Conservation (phyloP, 2,797 vertebrate species). For the Chaetodon trifasciatus region DNA sequence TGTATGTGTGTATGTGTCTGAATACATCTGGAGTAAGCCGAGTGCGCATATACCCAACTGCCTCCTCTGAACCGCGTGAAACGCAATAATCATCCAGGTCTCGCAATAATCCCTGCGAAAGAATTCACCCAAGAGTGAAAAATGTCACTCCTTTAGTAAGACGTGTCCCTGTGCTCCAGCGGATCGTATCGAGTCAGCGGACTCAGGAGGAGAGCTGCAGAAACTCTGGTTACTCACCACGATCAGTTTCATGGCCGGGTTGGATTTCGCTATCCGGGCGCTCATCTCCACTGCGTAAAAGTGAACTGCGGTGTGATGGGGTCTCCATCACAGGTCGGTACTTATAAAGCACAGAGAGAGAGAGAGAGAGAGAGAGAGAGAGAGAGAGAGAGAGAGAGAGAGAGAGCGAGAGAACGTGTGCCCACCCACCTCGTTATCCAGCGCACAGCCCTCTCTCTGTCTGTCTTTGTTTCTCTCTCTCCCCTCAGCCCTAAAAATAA, state of each 20-base stretch:
- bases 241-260: constrained; percentile 85
- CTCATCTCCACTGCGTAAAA: constrained; percentile 79
- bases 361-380: constrained; percentile 49
- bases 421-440: constrained; percentile 66
- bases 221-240: constrained; percentile 82
- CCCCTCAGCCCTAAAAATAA: constrained; percentile 61
- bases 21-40: background rate
- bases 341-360: constrained; percentile 79
- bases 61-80: background rate
- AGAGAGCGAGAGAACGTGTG: constrained; percentile 12
- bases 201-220: background rate
- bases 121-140: background rate
- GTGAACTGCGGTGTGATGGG: constrained; percentile 73
- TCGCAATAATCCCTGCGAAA: background rate
- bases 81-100: background rate
- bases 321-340: constrained; percentile 80
- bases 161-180: background rate
- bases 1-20: background rate
- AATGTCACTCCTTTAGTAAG: background rate
- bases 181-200: background rate
- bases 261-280: constrained; percentile 80
- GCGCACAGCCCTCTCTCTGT: constrained; percentile 36
- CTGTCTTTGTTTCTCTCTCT: constrained; percentile 6
- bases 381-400: constrained; percentile 25
- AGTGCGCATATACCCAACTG: background rate